Evolutionary conservation across 2,113 vertebrate genomes (phyloP).

Genomic region (Notothenia coriiceps): DNA sequence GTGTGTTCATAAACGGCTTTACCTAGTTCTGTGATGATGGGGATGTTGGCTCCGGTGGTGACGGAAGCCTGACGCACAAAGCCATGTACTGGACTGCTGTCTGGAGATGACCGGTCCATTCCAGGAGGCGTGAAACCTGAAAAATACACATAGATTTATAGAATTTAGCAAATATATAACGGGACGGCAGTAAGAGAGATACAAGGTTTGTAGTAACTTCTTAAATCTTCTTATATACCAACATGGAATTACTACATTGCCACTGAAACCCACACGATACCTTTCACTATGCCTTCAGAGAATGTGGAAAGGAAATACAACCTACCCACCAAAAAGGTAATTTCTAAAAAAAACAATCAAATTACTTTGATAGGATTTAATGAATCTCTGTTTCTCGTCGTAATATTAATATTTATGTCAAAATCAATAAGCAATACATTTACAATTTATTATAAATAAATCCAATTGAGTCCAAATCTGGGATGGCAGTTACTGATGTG

Average conservation of each 20-base stretch:
- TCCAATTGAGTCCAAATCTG: not conserved
- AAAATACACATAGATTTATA: not conserved
- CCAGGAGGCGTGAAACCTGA: slow-evolving; percentile 98
- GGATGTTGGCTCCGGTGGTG: slow-evolving; percentile 97
- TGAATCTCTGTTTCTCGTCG: not conserved
- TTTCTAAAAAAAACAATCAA: not conserved
- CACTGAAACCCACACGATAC: not conserved
- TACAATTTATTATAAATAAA: not conserved
- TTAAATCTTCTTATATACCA: not conserved
- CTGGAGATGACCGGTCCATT: slow-evolving; percentile 98
- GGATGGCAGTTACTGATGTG: not conserved
- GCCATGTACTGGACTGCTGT: slow-evolving; percentile 97
- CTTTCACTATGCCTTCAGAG: not conserved
- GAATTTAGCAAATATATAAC: not conserved
- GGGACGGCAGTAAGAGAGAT: too few species aligned
- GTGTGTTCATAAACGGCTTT: slow-evolving; percentile 82
- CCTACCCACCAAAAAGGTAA: too few species aligned
- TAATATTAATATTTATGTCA: not conserved
- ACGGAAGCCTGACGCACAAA: slow-evolving; percentile 95
- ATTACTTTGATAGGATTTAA: not conserved
- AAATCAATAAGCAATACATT: not conserved
- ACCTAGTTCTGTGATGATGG: slow-evolving; percentile 99
- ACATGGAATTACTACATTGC: not conserved
- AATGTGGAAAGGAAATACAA: not conserved
- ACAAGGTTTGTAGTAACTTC: not conserved